These are phyloP conservation scores for Oreochromis spilurus DNA, from an alignment of 2,113 vertebrate genomes.

Conservation along the genomic window DNA sequence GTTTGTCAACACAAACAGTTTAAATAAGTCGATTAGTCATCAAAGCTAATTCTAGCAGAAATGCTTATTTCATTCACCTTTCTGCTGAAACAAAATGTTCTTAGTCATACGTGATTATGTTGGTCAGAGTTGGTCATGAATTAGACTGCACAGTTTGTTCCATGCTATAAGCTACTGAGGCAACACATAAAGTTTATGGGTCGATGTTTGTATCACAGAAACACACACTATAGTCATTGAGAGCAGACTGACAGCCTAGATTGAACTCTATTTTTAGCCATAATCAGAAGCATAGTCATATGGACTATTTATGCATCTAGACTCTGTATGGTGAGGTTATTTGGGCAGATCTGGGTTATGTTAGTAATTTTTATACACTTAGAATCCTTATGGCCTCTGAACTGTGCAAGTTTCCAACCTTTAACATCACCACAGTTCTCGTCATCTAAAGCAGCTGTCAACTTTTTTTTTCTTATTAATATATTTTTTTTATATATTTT, in stretches of 20 bases:
- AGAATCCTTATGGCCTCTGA: conserved; percentile 9
- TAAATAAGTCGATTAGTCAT: background rate
- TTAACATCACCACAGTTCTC: background rate
- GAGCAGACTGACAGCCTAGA: conserved; percentile 7
- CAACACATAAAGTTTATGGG: background rate
- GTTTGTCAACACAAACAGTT: background rate
- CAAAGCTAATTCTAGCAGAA: background rate
- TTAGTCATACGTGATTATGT: background rate
- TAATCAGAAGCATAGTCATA: background rate
- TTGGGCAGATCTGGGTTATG: conserved; percentile 14
- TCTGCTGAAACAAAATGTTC: background rate
- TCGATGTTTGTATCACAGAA: background rate
- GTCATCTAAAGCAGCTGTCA: background rate
- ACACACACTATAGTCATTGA: background rate
- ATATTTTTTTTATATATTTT: background rate
- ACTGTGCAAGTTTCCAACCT: conserved; percentile 3
- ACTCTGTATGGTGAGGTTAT: background rate
- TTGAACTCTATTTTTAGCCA: conserved; percentile 17
- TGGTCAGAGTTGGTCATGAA: background rate
- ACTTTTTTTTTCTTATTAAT: background rate
- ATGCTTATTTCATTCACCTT: background rate
- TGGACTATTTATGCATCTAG: background rate
- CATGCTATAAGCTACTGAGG: background rate
- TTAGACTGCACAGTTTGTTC: background rate
- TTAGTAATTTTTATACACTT: conserved; percentile 3